Evolutionary conservation across 2,888 invertebrate species (phyloP).

Genomic region (Calameuta filiformis): DNA sequence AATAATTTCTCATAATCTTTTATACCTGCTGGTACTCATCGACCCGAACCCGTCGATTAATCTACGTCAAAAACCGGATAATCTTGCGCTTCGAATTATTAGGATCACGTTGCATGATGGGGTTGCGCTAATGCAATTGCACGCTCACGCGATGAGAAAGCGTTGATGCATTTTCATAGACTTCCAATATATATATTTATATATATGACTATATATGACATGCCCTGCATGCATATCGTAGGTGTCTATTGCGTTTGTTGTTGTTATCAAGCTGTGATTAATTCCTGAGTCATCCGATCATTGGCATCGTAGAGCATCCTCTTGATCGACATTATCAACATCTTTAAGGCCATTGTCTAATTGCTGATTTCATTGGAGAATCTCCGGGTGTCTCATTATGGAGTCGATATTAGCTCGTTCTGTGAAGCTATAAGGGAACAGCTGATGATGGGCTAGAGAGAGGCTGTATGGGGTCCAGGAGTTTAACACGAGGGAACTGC

Average conservation of each 20-base stretch:
- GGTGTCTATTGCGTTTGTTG: background rate
- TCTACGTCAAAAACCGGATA: background rate
- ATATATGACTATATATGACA: background rate
- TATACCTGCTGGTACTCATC: background rate
- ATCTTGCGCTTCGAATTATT: background rate
- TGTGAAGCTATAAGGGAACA: conserved; percentile 1
- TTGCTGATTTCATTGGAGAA: background rate
- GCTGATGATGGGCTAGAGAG: background rate
- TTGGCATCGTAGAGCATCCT: background rate
- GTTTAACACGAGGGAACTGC: conserved; percentile 6
- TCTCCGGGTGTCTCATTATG: background rate
- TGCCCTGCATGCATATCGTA: background rate
- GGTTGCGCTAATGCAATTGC: background rate
- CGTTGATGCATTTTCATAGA: background rate
- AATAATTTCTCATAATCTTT: background rate
- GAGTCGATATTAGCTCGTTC: background rate
- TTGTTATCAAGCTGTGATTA: background rate
- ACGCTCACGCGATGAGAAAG: background rate
- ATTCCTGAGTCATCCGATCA: background rate
- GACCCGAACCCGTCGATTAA: background rate
- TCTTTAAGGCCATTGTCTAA: background rate
- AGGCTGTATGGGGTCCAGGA: background rate
- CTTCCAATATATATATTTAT: background rate
- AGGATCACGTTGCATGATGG: background rate
- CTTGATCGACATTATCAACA: background rate